Percentiles rank a stretch among this genome's conserved stretches.
These are phyloP conservation scores for Scaptomyza caliginosa DNA, from an alignment of 2,888 invertebrate genomes.

Conservation along the genomic window DNA sequence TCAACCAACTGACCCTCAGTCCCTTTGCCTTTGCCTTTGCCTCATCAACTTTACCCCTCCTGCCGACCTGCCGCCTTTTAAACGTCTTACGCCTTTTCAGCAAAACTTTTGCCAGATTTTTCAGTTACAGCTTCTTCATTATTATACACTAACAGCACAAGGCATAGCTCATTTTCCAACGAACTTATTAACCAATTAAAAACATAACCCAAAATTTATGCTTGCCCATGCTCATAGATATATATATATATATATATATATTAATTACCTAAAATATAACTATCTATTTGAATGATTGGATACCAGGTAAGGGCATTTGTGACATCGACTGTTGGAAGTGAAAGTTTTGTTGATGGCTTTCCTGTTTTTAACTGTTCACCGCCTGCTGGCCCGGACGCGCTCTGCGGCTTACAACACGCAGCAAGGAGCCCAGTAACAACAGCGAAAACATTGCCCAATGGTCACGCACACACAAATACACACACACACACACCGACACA, in stretches of 20 bases:
- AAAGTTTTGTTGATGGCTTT: constrained; percentile 55
- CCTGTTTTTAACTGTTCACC: constrained; percentile 70
- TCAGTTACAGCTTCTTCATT: constrained; percentile 61
- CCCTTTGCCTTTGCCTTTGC: background rate
- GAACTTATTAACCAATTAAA: background rate
- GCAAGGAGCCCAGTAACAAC: constrained; percentile 29
- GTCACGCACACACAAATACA: constrained; percentile 49
- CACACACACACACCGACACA: background rate
- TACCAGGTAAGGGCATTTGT: constrained; percentile 13
- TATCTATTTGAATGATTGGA: too few relatives aligned
- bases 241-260: too few relatives aligned
- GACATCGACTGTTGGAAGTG: background rate
- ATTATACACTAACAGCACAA: constrained; percentile 35
- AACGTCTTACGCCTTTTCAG: constrained; percentile 71
- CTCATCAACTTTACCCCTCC: background rate
- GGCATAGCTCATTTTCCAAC: background rate
- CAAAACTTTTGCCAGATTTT: constrained; percentile 67
- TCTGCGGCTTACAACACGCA: constrained; percentile 65
- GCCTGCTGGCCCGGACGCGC: constrained; percentile 73
- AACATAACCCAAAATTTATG: too few relatives aligned
- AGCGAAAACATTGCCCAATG: constrained; percentile 51
- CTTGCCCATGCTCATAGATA: too few relatives aligned
- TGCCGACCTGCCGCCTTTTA: background rate
- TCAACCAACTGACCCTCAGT: constrained; percentile 22
- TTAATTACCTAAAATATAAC: too few relatives aligned